phyloP scores from a whole-genome alignment of 2,797 vertebrate species.

The Bovichtus diacanthus region DNA sequence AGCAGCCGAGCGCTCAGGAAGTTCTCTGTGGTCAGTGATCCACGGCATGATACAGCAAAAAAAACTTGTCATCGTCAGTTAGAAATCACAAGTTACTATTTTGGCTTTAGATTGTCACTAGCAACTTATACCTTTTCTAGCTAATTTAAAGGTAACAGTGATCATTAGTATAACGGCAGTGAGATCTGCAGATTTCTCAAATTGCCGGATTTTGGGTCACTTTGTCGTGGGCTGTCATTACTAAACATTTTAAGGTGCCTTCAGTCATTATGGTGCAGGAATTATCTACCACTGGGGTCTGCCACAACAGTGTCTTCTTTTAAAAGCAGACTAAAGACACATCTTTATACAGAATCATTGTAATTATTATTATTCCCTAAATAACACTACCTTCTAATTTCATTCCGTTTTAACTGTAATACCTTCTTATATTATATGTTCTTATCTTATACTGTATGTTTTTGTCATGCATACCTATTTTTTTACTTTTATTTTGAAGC shows the following conservation, averaged over 20 bases:
- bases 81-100: constrained; percentile 3
- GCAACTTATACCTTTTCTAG: too few species aligned
- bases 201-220: too few species aligned
- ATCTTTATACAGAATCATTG: too few species aligned
- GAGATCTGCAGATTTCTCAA: not conserved
- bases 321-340: not conserved
- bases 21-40: constrained; percentile 30
- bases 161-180: not conserved
- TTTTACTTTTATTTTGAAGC: too few species aligned
- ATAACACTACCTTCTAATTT: too few species aligned
- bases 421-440: too few species aligned
- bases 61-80: not conserved
- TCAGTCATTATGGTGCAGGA: not conserved
- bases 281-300: not conserved
- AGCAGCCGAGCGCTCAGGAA: constrained; percentile 28
- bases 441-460: too few species aligned
- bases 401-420: too few species aligned
- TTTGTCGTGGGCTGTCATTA: too few species aligned
- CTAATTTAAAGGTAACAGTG: not conserved
- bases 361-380: too few species aligned
- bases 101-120: not conserved
- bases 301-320: not conserved
- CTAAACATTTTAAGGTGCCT: not conserved
- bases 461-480: too few species aligned
- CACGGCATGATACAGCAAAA: not conserved